Evolutionary conservation across 2,113 vertebrate species (phyloP).

Genomic region (Otolemur garnettii): DNA sequence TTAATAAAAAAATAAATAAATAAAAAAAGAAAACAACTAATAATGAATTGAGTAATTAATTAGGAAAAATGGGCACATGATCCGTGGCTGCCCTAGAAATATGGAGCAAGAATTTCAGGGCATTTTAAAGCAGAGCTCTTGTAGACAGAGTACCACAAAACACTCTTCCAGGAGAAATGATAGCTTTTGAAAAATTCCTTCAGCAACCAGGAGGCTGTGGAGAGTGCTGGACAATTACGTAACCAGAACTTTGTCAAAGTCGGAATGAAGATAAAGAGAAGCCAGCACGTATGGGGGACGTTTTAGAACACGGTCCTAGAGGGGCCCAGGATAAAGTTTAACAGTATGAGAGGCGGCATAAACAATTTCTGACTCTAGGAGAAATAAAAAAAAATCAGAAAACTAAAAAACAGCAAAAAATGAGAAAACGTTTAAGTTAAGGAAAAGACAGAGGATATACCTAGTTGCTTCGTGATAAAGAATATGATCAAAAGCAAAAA

Average conservation of each 20-base stretch:
- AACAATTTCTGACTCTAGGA: constrained; percentile 89
- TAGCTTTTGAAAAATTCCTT: constrained; percentile 90
- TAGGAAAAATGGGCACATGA: constrained; percentile 91
- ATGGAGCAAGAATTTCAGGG: constrained; percentile 65
- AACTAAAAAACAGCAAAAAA: constrained; percentile 85
- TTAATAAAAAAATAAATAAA: no score
- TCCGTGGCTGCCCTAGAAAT: constrained; percentile 71
- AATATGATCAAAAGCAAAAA: constrained; percentile 84
- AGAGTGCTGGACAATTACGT: constrained; percentile 91
- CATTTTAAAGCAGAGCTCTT: constrained; percentile 76
- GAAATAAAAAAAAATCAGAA: constrained; percentile 91
- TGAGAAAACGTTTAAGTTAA: constrained; percentile 84
- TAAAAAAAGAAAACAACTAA: constrained; percentile 84
- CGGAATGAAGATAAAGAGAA: constrained; percentile 89
- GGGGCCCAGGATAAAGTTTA: constrained; percentile 89
- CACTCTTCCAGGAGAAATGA: constrained; percentile 87
- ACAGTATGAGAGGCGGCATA: constrained; percentile 90
- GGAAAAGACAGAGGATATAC: constrained; percentile 80
- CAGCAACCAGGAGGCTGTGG: constrained; percentile 88
- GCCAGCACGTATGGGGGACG: constrained; percentile 86
- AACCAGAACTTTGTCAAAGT: constrained; percentile 91
- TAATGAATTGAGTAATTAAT: constrained; percentile 88
- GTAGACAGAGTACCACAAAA: constrained; percentile 71
- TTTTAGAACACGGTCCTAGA: constrained; percentile 86
- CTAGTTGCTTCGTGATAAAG: constrained; percentile 73